Evolutionary conservation across 2,888 invertebrate species (phyloP).

Genomic region (Galerucella calmariensis): DNA sequence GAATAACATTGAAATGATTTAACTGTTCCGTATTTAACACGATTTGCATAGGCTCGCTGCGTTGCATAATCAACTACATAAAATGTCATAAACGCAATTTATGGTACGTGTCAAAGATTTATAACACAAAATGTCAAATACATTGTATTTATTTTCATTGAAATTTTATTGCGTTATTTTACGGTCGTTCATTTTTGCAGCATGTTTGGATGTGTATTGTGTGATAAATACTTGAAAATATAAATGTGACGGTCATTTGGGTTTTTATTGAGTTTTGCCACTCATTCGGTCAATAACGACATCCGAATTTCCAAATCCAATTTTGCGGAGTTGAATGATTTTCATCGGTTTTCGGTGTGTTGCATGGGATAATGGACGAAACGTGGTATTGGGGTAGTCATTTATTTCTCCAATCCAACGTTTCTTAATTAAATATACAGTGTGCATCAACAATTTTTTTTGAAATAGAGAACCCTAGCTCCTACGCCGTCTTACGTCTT

Average conservation of each 20-base stretch:
- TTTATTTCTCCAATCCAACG: neutral
- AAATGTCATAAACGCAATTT: slow-evolving; percentile 41
- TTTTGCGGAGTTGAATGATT: slow-evolving; percentile 16
- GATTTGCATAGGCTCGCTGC: slow-evolving; percentile 15
- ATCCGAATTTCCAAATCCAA: slow-evolving; percentile 18
- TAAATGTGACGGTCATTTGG: slow-evolving; percentile 30
- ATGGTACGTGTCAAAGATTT: slow-evolving; percentile 37
- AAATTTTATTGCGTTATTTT: slow-evolving; percentile 43
- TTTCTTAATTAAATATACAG: slow-evolving; percentile 2
- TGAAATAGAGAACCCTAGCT: too few relatives aligned
- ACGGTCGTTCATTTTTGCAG: slow-evolving; percentile 39
- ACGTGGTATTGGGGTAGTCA: neutral
- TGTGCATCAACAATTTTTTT: neutral
- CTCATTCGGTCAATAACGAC: slow-evolving; percentile 25
- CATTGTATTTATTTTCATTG: slow-evolving; percentile 43
- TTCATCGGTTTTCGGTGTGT: slow-evolving; percentile 7
- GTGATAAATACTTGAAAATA: slow-evolving; percentile 32
- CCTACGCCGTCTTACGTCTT: too few relatives aligned
- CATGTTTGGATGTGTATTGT: slow-evolving; percentile 36
- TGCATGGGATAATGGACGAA: neutral
- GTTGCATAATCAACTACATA: slow-evolving; percentile 39
- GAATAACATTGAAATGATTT: neutral
- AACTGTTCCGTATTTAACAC: neutral
- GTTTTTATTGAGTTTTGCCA: slow-evolving; percentile 33
- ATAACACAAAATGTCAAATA: slow-evolving; percentile 40